Base-by-base conservation (phyloP, 2,888 invertebrate genomes). In the Unio delphinus region DNA sequence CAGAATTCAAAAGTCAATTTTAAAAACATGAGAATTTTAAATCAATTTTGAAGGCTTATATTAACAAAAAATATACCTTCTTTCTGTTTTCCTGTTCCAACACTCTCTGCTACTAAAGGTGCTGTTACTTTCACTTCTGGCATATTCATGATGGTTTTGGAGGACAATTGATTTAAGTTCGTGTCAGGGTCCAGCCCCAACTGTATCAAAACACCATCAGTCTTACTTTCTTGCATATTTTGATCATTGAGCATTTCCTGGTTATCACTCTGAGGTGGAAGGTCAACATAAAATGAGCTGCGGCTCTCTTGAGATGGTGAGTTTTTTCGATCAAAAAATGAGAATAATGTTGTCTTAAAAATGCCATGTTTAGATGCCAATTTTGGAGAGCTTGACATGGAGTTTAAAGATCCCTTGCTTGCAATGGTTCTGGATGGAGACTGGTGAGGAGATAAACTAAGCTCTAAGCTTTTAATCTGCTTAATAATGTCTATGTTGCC, bases 251-350 rank as follows among this genome's bases (percentile, higher is more conserved):
- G 45, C 11, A 45, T 45, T 45, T 61, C 57, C 30, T 61, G 58
- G 64, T 55, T 34, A 60, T 61, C 34, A 60, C 64, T 64, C 59
- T 64, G 57, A 61, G 72, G 70, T 64, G 75, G 72, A 59, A 82
- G 70, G 61, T 83, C 85, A 26, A 83, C 82, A 75, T 83, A 85
- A 75, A 85, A 85, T 56, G 83, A 78, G 74, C 82, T 81, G 64
- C 80, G 78, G 55, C 80, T 78, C 61, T 79, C 82, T 56, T 83
- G 79, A 61, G 70, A 79, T 54, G 82, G 79, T 3, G 80, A 80
- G 60, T 74, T 80, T 68, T 85, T 85, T 62, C 81, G 75, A 62
- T 84, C 86, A 80, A 86, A 85, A 17, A 86, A 64, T 11, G 84
- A 84, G 69, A 84, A 79, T 54, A 85, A 75, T 17, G 83, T 81